phyloP scores from a whole-genome alignment of 2,888 invertebrate species.

The Barypeithes pellucidus region DNA sequence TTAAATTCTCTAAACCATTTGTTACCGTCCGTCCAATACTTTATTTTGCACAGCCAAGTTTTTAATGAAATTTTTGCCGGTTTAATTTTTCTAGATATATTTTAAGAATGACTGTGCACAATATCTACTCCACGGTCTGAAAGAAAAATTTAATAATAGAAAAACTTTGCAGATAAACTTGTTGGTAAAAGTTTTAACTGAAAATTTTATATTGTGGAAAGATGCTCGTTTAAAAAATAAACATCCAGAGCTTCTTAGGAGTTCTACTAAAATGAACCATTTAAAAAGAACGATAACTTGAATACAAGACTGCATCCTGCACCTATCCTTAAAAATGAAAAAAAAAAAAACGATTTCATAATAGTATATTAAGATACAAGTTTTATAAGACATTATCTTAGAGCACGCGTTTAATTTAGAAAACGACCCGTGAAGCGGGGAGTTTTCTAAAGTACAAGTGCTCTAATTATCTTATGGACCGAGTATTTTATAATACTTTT shows the following conservation, averaged over 20 bases:
- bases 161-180: neutral
- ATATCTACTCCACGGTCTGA: neutral
- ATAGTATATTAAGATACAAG: too few species aligned
- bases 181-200: constrained; percentile 34
- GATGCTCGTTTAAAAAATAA: constrained; percentile 22
- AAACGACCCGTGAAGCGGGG: too few species aligned
- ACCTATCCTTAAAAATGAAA: too few species aligned
- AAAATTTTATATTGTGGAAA: constrained; percentile 31
- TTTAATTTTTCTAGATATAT: constrained; percentile 30
- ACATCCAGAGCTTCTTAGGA: constrained; percentile 7
- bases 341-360: too few species aligned
- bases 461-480: too few species aligned
- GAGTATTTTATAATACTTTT: too few species aligned
- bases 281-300: neutral
- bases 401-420: too few species aligned
- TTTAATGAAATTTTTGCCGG: constrained; percentile 47
- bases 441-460: too few species aligned
- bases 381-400: too few species aligned
- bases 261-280: neutral
- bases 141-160: constrained; percentile 30
- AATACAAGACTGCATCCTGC: too few species aligned
- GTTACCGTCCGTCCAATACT: constrained; percentile 1
- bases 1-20: neutral
- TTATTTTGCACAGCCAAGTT: constrained; percentile 27
- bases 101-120: constrained; percentile 24